Evolutionary conservation across 2,888 invertebrate genomes (phyloP).

Genomic region (Tipula helvola): DNA sequence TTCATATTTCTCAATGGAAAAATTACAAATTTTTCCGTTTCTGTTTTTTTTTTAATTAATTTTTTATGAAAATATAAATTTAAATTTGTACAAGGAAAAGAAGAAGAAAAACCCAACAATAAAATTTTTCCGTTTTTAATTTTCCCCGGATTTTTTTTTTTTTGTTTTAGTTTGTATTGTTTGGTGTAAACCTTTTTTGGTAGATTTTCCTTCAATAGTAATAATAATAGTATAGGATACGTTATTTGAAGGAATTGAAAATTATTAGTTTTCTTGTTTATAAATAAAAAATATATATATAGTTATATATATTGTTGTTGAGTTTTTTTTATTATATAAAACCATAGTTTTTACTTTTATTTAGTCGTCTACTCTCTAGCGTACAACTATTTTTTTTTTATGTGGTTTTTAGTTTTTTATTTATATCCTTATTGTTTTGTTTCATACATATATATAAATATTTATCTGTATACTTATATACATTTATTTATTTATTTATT

Average conservation of each 20-base stretch:
- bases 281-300: background rate
- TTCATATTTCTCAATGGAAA: slow-evolving; percentile 4
- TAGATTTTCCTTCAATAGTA: background rate
- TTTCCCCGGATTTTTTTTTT: background rate
- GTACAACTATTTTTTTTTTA: background rate
- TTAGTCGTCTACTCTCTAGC: slow-evolving; percentile 10
- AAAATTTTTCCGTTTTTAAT: background rate
- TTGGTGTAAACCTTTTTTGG: background rate
- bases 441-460: background rate
- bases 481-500: background rate
- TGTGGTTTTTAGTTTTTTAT: background rate
- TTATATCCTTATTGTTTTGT: background rate
- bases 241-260: background rate
- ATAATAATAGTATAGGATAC: background rate
- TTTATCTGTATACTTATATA: background rate
- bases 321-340: background rate
- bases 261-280: background rate
- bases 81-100: background rate
- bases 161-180: background rate
- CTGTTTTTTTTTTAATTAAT: background rate
- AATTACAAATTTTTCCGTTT: background rate
- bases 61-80: background rate
- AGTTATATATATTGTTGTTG: background rate
- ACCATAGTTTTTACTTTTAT: background rate
- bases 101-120: background rate